These are phyloP conservation scores for Cosmia pyralina DNA, from an alignment of 2,888 invertebrate species.

Conservation along the genomic window DNA sequence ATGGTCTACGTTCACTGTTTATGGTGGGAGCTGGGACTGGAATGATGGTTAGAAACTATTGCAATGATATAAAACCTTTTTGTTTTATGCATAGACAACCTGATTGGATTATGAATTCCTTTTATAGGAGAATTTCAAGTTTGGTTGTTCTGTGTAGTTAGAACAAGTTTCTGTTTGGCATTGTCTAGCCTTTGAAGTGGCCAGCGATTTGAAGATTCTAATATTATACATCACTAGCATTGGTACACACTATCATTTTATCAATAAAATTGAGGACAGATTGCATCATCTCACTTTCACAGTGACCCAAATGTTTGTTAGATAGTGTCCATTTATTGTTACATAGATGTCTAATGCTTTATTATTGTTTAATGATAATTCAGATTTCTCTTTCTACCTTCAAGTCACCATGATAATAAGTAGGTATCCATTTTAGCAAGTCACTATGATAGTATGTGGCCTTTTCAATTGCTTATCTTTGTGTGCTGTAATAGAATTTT, in stretches of 20 bases:
- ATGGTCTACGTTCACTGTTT: constrained; percentile 96
- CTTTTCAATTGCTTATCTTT: not conserved
- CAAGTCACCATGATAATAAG: not conserved
- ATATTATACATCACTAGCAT: not conserved
- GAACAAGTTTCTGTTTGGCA: not conserved
- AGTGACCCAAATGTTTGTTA: constrained; percentile 17
- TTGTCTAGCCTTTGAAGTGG: not conserved
- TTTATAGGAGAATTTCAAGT: not conserved
- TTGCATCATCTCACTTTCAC: constrained; percentile 44
- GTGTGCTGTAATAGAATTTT: not conserved
- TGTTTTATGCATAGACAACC: too few species aligned
- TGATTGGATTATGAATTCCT: not conserved
- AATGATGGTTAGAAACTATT: constrained; percentile 94
- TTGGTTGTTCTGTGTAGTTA: not conserved
- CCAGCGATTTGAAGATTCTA: constrained; percentile 4
- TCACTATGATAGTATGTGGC: not conserved
- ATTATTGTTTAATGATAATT: not conserved
- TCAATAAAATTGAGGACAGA: constrained; percentile 43
- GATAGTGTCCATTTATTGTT: constrained; percentile 13
- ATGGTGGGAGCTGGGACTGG: constrained; percentile 96
- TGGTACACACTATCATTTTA: constrained; percentile 26
- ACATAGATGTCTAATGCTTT: constrained; percentile 3
- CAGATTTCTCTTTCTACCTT: constrained; percentile 8
- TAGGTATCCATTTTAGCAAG: constrained; percentile 1
- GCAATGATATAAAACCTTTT: not conserved